Evolutionary conservation across 2,797 vertebrate genomes (phyloP).

Genomic region (Parauchenoglanis ngamensis): DNA sequence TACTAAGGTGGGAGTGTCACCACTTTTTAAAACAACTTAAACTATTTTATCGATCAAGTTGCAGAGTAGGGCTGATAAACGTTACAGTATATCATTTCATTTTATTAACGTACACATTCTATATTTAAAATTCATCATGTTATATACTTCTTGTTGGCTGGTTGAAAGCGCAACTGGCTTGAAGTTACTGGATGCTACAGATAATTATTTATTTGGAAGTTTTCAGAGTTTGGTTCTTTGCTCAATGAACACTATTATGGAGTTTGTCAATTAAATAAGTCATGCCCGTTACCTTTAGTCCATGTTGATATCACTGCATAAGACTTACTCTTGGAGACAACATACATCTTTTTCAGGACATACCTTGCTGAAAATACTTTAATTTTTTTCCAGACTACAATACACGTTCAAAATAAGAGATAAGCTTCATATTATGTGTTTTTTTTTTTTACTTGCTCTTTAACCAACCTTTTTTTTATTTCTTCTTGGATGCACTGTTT

Average conservation of each 20-base stretch:
- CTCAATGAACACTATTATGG: not conserved
- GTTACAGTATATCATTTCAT: constrained; percentile 38
- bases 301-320: not conserved
- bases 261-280: not conserved
- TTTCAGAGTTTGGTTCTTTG: not conserved
- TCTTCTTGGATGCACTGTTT: constrained; percentile 15
- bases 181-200: not conserved
- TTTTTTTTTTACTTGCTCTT: not conserved
- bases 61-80: constrained; percentile 17
- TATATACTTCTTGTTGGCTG: constrained; percentile 13
- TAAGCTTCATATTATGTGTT: not conserved
- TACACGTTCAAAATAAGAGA: not conserved
- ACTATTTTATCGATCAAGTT: constrained; percentile 19
- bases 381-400: not conserved
- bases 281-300: not conserved
- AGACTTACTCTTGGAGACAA: not conserved
- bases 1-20: constrained; percentile 32
- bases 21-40: constrained; percentile 35
- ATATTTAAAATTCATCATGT: constrained; percentile 31
- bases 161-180: not conserved
- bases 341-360: not conserved
- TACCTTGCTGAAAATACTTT: not conserved
- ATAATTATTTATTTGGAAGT: not conserved
- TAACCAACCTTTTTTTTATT: constrained; percentile 17
- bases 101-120: constrained; percentile 37